Base-by-base conservation (phyloP, 2,888 invertebrate species). In the Tethea ocularis region DNA sequence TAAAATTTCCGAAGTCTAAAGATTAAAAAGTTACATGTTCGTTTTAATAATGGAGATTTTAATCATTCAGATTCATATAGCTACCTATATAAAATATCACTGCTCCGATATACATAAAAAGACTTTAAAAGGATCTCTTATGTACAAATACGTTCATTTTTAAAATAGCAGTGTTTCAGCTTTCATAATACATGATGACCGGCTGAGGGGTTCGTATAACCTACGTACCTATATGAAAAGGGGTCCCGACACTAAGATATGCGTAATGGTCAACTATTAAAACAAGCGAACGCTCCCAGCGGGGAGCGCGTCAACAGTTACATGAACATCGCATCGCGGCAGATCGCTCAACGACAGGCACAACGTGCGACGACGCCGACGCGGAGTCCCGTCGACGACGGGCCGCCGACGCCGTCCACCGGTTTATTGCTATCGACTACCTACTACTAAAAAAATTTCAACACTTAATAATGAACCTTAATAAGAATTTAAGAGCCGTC, bases 11-110 rank as follows among this genome's bases (percentile, higher is more conserved):
- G 75, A 83, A 81, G 75, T 73, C 76, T 79, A 79, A 80, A 71
- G 72, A 77, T 82, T 78, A 82, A 82, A 82, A 83, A 81, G 77
- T 74, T 77, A 75, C 74, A 75, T 66, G 61, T 62, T 61, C 67
- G 67, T 70, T 75, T 76, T 72, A 67, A 72, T 81, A 74, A 75
- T 71, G 78, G 69, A 77, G 72, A 26, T 26, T 75, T 77, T 66
- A 57, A 70, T 70, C 63, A 72, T 77, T 74, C 78, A 68, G 66
- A 68, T 72, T 71, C 71, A 76, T 77, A 84, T 78, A 83, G 83
- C 78, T 84, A 84, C 83, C 84, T 88, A 88, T 87, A 89, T 82
- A 91, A 91, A 89, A 90, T 91, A 90, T 88, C 89, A 89, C 88
- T 83, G 88, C 85, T 86, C 86, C 82, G 83, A 87, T 89, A 88